phyloP scores from a whole-genome alignment of 35 echinoderm and acorn worm genomes.

The Lytechinus variegatus region DNA sequence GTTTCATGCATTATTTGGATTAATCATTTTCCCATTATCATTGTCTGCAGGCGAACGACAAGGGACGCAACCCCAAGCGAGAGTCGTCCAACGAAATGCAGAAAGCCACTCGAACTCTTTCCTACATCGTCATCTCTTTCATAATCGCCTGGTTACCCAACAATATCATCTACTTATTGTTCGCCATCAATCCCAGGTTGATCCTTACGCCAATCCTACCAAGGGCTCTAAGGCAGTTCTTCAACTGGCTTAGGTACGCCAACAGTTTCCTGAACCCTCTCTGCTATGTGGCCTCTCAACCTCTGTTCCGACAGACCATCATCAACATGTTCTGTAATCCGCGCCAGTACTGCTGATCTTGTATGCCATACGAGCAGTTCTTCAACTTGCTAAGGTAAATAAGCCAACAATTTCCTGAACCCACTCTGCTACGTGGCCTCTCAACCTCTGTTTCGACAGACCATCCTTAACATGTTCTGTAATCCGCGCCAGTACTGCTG shows the following conservation, averaged over 20 bases:
- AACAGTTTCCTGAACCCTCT: slow-evolving; percentile 43
- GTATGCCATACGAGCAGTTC: too few species aligned
- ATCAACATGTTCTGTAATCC: background rate
- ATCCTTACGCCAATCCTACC: slow-evolving; percentile 28
- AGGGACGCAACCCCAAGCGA: background rate
- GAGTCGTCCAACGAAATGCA: background rate
- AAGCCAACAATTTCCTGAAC: too few species aligned
- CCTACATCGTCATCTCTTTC: slow-evolving; percentile 20
- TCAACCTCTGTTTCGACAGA: too few species aligned
- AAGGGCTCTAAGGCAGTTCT: background rate
- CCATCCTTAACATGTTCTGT: too few species aligned
- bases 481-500: too few species aligned
- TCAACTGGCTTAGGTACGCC: slow-evolving; percentile 32
- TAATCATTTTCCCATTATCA: background rate
- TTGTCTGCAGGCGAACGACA: background rate
- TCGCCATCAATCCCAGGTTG: background rate
- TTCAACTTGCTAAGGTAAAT: too few species aligned
- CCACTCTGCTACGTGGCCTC: too few species aligned
- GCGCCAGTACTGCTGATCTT: background rate
- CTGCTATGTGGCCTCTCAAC: slow-evolving; percentile 34
- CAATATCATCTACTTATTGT: background rate
- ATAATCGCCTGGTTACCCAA: slow-evolving; percentile 33
- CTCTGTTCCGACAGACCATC: slow-evolving; percentile 22
- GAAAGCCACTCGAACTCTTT: slow-evolving; percentile 14
- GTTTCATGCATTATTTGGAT: too few species aligned